Evolutionary conservation across 2,797 vertebrate species (phyloP), one percentile per base, ranked within the genome.

Genomic region (Acanthurus lineatus): DNA sequence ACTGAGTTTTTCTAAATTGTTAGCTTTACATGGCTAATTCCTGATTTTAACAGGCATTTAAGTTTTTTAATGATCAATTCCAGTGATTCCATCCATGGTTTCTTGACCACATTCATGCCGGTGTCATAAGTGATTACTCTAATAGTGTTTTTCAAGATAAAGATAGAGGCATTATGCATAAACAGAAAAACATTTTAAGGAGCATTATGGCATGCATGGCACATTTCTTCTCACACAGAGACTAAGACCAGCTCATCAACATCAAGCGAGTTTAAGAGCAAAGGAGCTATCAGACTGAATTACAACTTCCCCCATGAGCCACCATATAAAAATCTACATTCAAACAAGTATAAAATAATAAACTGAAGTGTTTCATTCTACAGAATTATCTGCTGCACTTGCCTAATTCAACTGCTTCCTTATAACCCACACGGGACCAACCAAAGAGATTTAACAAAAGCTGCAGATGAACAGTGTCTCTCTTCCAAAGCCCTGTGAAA

Each of bases 401-500:
- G 22, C 14, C 35, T 14, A 65, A 63, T 57, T 45, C 7, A 69
- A 32, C 53, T 45, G 10, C 16, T 74, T 15, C 12, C 71, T 77
- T n/a, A 47, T 42, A 69, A 71, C 59, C 60, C 56, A 70, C 52
- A 63, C 0, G 22, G 52, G 64, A 67, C 40, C 25, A 63, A 51
- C 32, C 35, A 62, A 32, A 20, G 61, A 58, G 49, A 66, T 70
- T 64, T 47, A 68, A 77, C 52, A 66, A 68, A 63, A 60, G 47
- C 53, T 54, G 53, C 20, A 58, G 16, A 60, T 73, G 28, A 84
- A 69, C 59, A 64, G 48, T 8, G 28, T 48, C 53, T 81, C 67
- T 66, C 68, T 73, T 69, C 57, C 2, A 8, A 54, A 58, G 20
- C 19, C 47, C 49, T 77, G 49, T 81, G 63, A 86, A 86, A 81